These are phyloP conservation scores for Lipophrys pholis DNA, from an alignment of 2,113 vertebrate genomes.

Conservation along the genomic window DNA sequence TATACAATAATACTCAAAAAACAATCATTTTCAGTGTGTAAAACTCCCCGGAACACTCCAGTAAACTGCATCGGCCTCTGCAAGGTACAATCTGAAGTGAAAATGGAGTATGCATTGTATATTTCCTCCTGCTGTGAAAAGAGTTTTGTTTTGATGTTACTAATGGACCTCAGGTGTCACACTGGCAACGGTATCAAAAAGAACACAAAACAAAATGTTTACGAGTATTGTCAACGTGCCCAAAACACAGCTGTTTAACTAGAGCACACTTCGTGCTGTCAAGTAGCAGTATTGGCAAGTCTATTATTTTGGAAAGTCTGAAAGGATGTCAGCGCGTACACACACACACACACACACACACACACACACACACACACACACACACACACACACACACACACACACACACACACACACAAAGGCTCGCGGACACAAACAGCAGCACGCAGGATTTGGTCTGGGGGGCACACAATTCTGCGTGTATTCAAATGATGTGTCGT, in stretches of 20 bases:
- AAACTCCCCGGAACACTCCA: neutral
- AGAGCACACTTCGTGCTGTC: constrained; percentile 19
- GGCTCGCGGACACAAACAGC: constrained; percentile 1
- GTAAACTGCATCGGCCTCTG: neutral
- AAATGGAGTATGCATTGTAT: neutral
- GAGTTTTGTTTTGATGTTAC: neutral
- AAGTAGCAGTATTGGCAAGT: constrained; percentile 14
- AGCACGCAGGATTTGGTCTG: constrained; percentile 43
- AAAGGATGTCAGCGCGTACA: constrained; percentile 39
- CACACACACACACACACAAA: neutral
- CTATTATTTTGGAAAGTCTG: constrained; percentile 31
- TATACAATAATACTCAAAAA: too few species aligned
- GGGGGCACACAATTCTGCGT: constrained; percentile 43
- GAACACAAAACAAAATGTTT: neutral
- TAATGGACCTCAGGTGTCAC: neutral
- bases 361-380: constrained; percentile 26
- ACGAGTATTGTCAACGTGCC: neutral
- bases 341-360: constrained; percentile 22
- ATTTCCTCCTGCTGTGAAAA: neutral
- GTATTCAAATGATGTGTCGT: constrained; percentile 69
- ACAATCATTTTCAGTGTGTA: too few species aligned
- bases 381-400: constrained; percentile 14
- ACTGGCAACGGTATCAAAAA: neutral
- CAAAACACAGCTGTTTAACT: constrained; percentile 6
- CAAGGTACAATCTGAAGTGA: neutral